Evolutionary conservation across 2,888 invertebrate species (phyloP), one percentile per base, ranked within the genome.

Genomic region (Tenthredo scrophulariae): DNA sequence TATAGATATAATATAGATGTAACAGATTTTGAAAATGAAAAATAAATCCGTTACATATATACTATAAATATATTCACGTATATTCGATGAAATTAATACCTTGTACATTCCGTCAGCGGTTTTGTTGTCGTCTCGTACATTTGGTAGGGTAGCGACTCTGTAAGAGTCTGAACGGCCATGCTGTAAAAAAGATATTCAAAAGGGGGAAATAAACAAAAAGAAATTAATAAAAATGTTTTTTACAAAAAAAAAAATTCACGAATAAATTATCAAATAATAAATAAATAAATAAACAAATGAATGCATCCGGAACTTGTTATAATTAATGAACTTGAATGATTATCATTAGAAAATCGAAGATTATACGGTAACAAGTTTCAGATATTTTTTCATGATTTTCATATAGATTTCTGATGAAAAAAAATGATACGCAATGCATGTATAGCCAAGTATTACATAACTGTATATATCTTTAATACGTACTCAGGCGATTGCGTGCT

Each of bases 151-250:
- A 91, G 99, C 99, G 95, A 98, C 98, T 94, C 99, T 97, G 96
- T 99, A 99, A 94, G 98, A 98, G 95, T 99, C 99, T 94, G 98
- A 96, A 94, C 98, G 97, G 95, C 97, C 98, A 96, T 97, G 97
- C 97, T 98, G 97, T 92, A 96, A 95, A 92, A 90, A 89, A 90
- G 89, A 89, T 87, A 89, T 88, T 86, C 86, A 89, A 90, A 90
- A 85, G 89, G 89, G 88, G 86, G 86, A 88, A 88, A 88, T 85
- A 62, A 43, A 87, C 85, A 88, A 86, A 84, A 87, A 82, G 46
- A 22, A 62, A n/a, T n/a, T n/a, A n/a, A n/a, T 4, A 50, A 67
- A 87, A 86, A 86, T n/a, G n/a, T n/a, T n/a, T n/a, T n/a, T n/a
- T n/a, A n/a, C n/a, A n/a, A n/a, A n/a, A n/a, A 86, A 87, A 84